phyloP scores from a whole-genome alignment of 1,140 invertebrate species.

The Brachionus calyciflorus region DNA sequence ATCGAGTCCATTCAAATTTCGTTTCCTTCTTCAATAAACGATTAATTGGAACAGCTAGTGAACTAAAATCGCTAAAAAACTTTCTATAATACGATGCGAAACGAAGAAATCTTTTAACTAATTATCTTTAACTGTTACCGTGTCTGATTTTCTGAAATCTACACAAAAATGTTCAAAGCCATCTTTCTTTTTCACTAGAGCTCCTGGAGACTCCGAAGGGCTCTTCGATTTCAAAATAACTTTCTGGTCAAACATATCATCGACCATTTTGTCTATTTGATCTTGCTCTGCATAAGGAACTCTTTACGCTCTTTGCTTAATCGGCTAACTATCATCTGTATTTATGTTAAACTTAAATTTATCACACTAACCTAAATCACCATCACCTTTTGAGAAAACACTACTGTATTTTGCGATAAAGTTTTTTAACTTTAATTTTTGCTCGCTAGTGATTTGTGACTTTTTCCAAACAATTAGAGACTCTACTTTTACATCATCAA shows the following conservation, averaged over 20 bases:
- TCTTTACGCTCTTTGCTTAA: background rate
- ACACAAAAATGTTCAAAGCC: constrained; percentile 49
- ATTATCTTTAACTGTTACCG: constrained; percentile 46
- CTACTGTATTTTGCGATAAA: background rate
- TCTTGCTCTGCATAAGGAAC: background rate
- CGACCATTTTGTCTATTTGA: background rate
- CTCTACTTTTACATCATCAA: too few species aligned
- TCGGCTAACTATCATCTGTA: background rate
- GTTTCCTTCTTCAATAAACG: background rate
- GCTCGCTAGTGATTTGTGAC: background rate
- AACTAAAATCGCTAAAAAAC: too few species aligned
- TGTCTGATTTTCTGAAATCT: constrained; percentile 48
- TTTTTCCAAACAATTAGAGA: background rate
- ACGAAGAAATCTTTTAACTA: too few species aligned
- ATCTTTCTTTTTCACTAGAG: constrained; percentile 48
- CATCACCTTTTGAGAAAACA: background rate
- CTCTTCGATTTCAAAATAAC: background rate
- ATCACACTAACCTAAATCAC: background rate
- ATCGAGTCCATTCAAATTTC: background rate
- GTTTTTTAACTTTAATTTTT: background rate
- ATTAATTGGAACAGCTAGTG: background rate
- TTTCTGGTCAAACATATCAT: background rate
- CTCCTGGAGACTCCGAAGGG: constrained; percentile 50
- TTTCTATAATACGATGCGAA: too few species aligned
- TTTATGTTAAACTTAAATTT: background rate